Evolutionary conservation across 2,888 invertebrate genomes (phyloP), one percentile per base, ranked within the genome.

Genomic region (Mythimna lalbum): DNA sequence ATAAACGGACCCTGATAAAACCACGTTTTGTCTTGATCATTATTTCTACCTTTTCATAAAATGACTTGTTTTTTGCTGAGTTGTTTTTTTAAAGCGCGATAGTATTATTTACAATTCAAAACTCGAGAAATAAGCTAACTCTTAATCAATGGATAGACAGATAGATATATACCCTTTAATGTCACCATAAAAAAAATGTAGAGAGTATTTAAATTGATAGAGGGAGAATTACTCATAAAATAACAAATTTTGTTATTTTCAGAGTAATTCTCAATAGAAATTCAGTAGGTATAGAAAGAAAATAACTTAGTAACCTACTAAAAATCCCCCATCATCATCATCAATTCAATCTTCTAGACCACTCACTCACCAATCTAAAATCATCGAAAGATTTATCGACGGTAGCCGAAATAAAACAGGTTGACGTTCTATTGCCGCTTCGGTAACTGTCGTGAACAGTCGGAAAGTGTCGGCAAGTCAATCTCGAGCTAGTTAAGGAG

Each of bases 401-500:
- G 50, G 66, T 33, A 69, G 63, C 55, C 36, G 63, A 79, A 65
- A 81, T 69, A 80, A 74, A 78, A 78, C 33, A 9, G 7, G 36
- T 84, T 81, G 66, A 84, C 78, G 73, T 67, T 73, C 80, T 73
- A 81, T 81, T 78, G 69, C 74, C 71, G 69, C 81, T 76, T 74
- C 82, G 78, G 79, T 77, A 79, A 66, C 74, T 14, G 23, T 63
- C 72, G 65, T 6, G 2, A 50, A 65, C 7, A 14, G 43, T 70
- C 78, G 72, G 19, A 4, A 66, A 59, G 17, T 57, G 47, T 62
- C 71, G 71, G 61, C 62, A 69, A 91, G 88, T 90, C 91, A 92
- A 93, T 94, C 92, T 91, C 86, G 73, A 65, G 78, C 81, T 78
- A 87, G 91, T 92, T 93, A 92, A 91, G 91, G 85, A 90, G 90